Percentiles rank a stretch among this genome's conserved stretches.
These are phyloP conservation scores for Carabus problematicus DNA, from an alignment of 2,888 invertebrate genomes.

Conservation along the genomic window DNA sequence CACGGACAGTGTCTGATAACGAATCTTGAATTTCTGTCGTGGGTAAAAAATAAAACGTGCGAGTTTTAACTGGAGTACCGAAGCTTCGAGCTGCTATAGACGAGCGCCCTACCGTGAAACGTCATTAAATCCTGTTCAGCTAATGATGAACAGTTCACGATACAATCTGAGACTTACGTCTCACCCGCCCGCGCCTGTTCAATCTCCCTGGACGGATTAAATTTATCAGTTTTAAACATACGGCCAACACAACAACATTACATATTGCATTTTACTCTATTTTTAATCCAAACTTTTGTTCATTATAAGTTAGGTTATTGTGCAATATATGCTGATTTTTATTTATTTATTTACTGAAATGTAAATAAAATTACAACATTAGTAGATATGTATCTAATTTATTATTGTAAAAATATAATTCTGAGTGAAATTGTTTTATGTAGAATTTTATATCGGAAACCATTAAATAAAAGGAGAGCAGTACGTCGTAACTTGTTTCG, in stretches of 20 bases:
- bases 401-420: neutral
- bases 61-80: slow-evolving; percentile 49
- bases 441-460: too few species aligned
- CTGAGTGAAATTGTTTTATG: too few species aligned
- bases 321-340: neutral
- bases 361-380: too few species aligned
- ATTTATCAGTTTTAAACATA: slow-evolving; percentile 29
- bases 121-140: slow-evolving; percentile 53
- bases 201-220: slow-evolving; percentile 22
- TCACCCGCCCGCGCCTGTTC: too few species aligned
- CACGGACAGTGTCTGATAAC: neutral
- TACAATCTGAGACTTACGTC: slow-evolving; percentile 48
- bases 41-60: slow-evolving; percentile 45
- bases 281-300: neutral
- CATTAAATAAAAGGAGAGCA: neutral
- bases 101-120: slow-evolving; percentile 52
- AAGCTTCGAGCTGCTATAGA: neutral
- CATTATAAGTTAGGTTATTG: too few species aligned
- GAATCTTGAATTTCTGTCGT: neutral
- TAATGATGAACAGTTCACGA: slow-evolving; percentile 50
- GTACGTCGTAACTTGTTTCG: slow-evolving; percentile 31
- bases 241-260: neutral
- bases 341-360: neutral
- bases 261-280: neutral
- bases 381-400: neutral